Percentiles rank a stretch among this genome's conserved stretches.
phyloP scores from a whole-genome alignment of 2,888 invertebrate species.

The Pediacus dermestoides region DNA sequence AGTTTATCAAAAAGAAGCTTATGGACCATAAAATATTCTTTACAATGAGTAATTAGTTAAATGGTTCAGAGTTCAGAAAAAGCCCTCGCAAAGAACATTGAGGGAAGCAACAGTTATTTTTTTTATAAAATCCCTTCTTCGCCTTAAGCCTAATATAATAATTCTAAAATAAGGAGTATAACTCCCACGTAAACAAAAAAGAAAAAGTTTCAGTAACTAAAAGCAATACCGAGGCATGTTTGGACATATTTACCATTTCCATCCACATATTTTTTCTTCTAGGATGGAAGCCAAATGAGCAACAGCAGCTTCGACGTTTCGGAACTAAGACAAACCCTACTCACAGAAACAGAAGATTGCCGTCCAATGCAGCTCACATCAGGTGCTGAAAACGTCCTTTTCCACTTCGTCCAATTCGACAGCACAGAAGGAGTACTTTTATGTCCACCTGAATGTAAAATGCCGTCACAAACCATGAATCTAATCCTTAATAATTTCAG shows the following conservation, averaged over 20 bases:
- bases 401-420: conserved; percentile 74
- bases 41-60: too few species aligned
- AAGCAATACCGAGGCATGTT: too few species aligned
- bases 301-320: conserved; percentile 63
- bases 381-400: conserved; percentile 69
- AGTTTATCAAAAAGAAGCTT: too few species aligned
- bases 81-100: too few species aligned
- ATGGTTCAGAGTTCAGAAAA: too few species aligned
- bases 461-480: conserved; percentile 42
- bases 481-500: conserved; percentile 68
- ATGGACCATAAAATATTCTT: too few species aligned
- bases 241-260: conserved; percentile 5
- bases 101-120: too few species aligned
- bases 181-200: too few species aligned
- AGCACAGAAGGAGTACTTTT: conserved; percentile 67
- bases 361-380: conserved; percentile 60
- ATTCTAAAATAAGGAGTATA: too few species aligned
- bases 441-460: conserved; percentile 53
- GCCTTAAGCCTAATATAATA: too few species aligned
- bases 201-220: too few species aligned
- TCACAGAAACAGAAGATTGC: conserved; percentile 66
- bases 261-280: conserved; percentile 30
- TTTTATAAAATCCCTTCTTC: too few species aligned
- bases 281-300: conserved; percentile 65
- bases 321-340: conserved; percentile 68